Conservation (phyloP, 1,140 invertebrate genomes). For the Orussus abietinus region DNA sequence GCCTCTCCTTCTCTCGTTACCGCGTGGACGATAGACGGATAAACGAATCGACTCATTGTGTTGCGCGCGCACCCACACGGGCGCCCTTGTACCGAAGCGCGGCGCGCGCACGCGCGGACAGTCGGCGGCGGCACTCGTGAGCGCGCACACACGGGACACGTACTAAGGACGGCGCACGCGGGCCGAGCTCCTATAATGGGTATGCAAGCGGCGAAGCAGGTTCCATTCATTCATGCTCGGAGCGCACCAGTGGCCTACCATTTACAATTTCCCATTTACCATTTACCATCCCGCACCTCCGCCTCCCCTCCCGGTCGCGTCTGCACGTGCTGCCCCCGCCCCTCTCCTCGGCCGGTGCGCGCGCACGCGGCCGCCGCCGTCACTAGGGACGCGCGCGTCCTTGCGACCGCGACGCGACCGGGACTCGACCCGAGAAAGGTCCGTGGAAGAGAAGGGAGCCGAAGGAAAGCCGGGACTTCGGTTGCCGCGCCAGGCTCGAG, state of each 20-base stretch:
- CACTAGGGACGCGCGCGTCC: too few species aligned
- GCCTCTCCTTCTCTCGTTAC: background rate
- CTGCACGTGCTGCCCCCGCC: background rate
- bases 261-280: conserved; percentile 47
- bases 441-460: too few species aligned
- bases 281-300: conserved; percentile 4
- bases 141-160: conserved; percentile 1
- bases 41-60: conserved; percentile 24
- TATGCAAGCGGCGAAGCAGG: conserved; percentile 49
- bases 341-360: background rate
- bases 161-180: conserved; percentile 5
- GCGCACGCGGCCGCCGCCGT: too few species aligned
- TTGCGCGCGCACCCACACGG: conserved; percentile 4
- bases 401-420: too few species aligned
- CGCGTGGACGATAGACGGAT: conserved; percentile 15
- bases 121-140: too few species aligned
- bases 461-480: too few species aligned
- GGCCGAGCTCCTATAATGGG: conserved; percentile 44
- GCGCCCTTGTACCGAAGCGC: conserved; percentile 12
- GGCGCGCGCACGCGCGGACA: conserved; percentile 3
- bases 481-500: too few species aligned
- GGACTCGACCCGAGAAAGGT: too few species aligned
- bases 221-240: conserved; percentile 50
- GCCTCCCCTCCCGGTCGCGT: too few species aligned
- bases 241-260: conserved; percentile 38